Conservation (phyloP, 2,797 vertebrate genomes). For the Falco naumanni region DNA sequence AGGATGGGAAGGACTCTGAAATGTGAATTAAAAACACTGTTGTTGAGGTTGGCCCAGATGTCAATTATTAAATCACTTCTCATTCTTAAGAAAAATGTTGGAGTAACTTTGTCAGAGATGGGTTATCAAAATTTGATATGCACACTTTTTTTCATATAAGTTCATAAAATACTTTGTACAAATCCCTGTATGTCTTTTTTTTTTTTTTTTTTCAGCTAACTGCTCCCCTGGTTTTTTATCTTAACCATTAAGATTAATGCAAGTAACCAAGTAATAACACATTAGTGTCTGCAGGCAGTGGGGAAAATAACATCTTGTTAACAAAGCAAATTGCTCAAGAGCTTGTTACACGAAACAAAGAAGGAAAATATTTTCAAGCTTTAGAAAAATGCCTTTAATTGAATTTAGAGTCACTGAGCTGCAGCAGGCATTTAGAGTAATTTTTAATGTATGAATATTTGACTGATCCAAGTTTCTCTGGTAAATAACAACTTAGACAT, state of each 20-base stretch:
- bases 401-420: conserved; percentile 23
- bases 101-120: background rate
- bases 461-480: conserved; percentile 19
- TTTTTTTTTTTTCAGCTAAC: background rate
- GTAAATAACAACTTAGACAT: conserved; percentile 33
- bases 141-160: background rate
- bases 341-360: conserved; percentile 22
- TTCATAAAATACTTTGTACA: background rate
- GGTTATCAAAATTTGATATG: background rate
- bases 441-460: conserved; percentile 48
- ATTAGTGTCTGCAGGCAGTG: background rate
- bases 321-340: conserved; percentile 45
- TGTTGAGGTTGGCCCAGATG: background rate
- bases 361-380: conserved; percentile 34
- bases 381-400: conserved; percentile 43
- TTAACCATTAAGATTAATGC: conserved; percentile 3
- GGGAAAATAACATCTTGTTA: conserved; percentile 26
- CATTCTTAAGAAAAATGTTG: background rate
- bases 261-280: conserved; percentile 6
- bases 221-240: background rate
- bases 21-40: background rate
- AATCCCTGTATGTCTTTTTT: background rate
- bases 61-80: conserved; percentile 1
- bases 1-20: background rate
- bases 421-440: conserved; percentile 33